Evolutionary conservation across 1,140 invertebrate genomes (phyloP).

Genomic region (Drosophila ironensis): DNA sequence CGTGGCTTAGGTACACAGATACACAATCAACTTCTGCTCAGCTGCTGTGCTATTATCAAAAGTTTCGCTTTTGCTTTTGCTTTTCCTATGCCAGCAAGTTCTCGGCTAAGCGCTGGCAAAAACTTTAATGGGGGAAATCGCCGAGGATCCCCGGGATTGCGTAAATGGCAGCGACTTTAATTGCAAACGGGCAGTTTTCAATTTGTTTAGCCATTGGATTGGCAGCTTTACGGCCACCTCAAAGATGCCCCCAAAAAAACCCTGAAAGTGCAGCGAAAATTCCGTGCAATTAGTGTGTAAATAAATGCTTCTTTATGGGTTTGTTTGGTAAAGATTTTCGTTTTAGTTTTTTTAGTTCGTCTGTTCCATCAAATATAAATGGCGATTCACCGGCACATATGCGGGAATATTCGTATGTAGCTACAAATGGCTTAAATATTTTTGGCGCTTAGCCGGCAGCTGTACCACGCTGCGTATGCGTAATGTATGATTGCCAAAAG

Average conservation of each 20-base stretch:
- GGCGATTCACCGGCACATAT: too few species aligned
- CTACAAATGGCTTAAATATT: not conserved
- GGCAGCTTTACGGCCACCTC: not conserved
- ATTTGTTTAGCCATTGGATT: conserved; percentile 35
- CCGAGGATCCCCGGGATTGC: conserved; percentile 11
- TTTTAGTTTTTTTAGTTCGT: conserved; percentile 7
- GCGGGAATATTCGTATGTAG: not conserved
- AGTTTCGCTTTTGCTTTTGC: conserved; percentile 35
- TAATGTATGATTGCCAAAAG: too few species aligned
- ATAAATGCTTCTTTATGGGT: conserved; percentile 25
- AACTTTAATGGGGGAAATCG: conserved; percentile 31
- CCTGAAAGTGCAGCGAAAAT: conserved; percentile 14
- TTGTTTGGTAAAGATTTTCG: not conserved
- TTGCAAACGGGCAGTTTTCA: conserved; percentile 64
- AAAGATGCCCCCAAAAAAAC: not conserved
- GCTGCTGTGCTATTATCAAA: conserved; percentile 67
- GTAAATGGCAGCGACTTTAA: conserved; percentile 63
- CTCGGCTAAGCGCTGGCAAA: conserved; percentile 41
- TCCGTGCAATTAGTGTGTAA: conserved; percentile 49
- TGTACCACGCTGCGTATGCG: too few species aligned
- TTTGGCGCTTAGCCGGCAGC: not conserved
- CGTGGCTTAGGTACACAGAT: conserved; percentile 21
- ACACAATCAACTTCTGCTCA: conserved; percentile 41
- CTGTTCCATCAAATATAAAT: conserved; percentile 42
- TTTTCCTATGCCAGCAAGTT: conserved; percentile 33